These are phyloP conservation scores for Carabus problematicus DNA, from an alignment of 2,888 invertebrate species.

Conservation along the genomic window DNA sequence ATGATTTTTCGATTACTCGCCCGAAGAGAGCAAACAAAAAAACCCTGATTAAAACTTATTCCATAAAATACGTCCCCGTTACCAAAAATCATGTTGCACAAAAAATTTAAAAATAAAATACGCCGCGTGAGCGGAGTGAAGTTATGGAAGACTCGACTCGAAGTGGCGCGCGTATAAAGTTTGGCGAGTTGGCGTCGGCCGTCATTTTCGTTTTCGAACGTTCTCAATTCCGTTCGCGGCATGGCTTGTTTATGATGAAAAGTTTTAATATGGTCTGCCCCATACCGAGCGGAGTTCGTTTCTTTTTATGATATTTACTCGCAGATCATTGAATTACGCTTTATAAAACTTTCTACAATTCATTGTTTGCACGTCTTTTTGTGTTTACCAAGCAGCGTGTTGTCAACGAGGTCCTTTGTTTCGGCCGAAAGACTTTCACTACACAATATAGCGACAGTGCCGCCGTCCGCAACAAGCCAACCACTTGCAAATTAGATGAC, in stretches of 20 bases:
- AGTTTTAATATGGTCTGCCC: slow-evolving; percentile 42
- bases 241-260: slow-evolving; percentile 41
- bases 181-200: slow-evolving; percentile 7
- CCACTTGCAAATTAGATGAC: too few species aligned
- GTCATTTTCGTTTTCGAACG: slow-evolving; percentile 38
- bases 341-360: slow-evolving; percentile 40
- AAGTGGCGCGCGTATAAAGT: slow-evolving; percentile 4
- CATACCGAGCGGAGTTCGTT: slow-evolving; percentile 34
- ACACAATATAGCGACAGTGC: slow-evolving; percentile 14
- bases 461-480: not conserved
- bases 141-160: not conserved
- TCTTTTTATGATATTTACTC: slow-evolving; percentile 41
- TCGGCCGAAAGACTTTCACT: slow-evolving; percentile 18
- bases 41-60: too few species aligned
- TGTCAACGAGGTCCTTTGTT: slow-evolving; percentile 23
- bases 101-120: too few species aligned
- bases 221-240: slow-evolving; percentile 32
- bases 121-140: too few species aligned
- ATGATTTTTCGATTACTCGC: too few species aligned
- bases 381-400: slow-evolving; percentile 2
- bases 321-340: slow-evolving; percentile 40
- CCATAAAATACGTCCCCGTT: too few species aligned
- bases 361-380: slow-evolving; percentile 35
- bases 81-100: too few species aligned
- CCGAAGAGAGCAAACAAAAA: too few species aligned